phyloP scores from a whole-genome alignment of 2,113 vertebrate species.

The Pipa parva region DNA sequence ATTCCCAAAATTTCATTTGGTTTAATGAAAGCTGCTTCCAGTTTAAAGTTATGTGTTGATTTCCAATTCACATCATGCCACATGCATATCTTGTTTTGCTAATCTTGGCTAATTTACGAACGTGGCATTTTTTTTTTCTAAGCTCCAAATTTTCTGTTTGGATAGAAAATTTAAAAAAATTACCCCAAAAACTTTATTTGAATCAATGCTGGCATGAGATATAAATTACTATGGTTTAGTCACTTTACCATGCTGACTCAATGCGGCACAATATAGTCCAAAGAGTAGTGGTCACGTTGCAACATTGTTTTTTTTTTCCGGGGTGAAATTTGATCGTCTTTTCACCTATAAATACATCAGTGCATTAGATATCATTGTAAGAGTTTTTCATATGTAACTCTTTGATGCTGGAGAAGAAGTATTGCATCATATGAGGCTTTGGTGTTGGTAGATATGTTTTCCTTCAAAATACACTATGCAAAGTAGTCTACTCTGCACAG shows the following conservation, averaged over 20 bases:
- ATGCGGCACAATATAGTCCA: background rate
- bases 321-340: background rate
- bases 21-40: too few relatives aligned
- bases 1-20: too few relatives aligned
- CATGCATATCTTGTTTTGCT: too few relatives aligned
- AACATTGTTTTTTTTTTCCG: background rate
- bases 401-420: background rate
- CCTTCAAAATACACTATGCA: background rate
- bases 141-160: background rate
- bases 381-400: background rate
- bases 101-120: too few relatives aligned
- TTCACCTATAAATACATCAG: background rate
- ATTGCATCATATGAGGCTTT: background rate
- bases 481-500: background rate
- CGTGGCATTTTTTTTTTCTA: too few relatives aligned
- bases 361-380: background rate
- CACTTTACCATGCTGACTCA: background rate
- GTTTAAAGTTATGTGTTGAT: too few relatives aligned
- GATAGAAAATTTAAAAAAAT: background rate
- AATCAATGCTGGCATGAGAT: conserved; percentile 2
- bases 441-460: background rate
- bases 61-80: too few relatives aligned
- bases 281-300: background rate
- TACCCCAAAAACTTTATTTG: background rate
- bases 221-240: background rate